Evolutionary conservation across 2,888 invertebrate genomes (phyloP).

Genomic region (Thereva nobilitata): DNA sequence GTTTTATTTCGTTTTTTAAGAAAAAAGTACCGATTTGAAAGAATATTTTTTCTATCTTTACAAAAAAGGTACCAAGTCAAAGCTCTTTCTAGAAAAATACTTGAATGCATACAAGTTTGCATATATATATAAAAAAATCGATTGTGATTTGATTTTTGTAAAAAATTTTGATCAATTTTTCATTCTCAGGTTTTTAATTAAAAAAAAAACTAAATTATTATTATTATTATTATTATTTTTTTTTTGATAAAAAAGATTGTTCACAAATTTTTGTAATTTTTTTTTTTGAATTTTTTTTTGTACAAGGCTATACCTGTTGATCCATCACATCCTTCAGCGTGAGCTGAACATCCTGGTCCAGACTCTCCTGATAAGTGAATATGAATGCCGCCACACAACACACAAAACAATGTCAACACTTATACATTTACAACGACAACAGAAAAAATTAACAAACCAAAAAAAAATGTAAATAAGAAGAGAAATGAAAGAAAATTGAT

Average conservation of each 20-base stretch:
- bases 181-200: not conserved
- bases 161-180: not conserved
- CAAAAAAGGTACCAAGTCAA: too few species aligned
- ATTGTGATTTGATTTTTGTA: not conserved
- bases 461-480: slow-evolving; percentile 21
- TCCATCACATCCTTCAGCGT: slow-evolving; percentile 92
- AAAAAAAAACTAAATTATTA: not conserved
- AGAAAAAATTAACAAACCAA: slow-evolving; percentile 32
- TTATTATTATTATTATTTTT: slow-evolving; percentile 1
- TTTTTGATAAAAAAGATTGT: slow-evolving; percentile 19
- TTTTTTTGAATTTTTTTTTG: slow-evolving; percentile 38
- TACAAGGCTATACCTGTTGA: slow-evolving; percentile 72
- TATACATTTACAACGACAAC: slow-evolving; percentile 40
- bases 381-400: slow-evolving; percentile 63
- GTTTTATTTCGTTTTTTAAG: too few species aligned
- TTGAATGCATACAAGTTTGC: too few species aligned
- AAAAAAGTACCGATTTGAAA: too few species aligned
- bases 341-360: slow-evolving; percentile 88
- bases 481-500: slow-evolving; percentile 6
- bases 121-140: too few species aligned
- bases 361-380: slow-evolving; percentile 65
- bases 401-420: slow-evolving; percentile 59
- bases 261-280: slow-evolving; percentile 30
- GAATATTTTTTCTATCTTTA: too few species aligned
- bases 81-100: too few species aligned